These are phyloP conservation scores for Hirudinaria manillensis DNA, from an alignment of 2,888 invertebrate species.

Conservation along the genomic window DNA sequence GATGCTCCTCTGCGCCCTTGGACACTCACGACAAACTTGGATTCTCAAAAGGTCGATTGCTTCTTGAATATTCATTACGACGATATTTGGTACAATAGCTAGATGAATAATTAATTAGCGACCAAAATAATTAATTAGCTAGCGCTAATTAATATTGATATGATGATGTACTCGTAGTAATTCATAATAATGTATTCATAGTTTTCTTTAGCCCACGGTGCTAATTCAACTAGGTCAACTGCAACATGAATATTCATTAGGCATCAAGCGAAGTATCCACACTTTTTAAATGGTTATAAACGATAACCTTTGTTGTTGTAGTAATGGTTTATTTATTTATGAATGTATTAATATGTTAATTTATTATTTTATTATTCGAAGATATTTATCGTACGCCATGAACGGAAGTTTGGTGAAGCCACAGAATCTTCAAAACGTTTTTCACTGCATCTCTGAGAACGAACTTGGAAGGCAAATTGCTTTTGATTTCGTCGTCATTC, in stretches of 20 bases:
- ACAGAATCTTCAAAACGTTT: constrained; percentile 50
- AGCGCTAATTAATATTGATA: too few relatives aligned
- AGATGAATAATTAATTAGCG: too few relatives aligned
- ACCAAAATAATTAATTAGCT: too few relatives aligned
- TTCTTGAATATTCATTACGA: not conserved
- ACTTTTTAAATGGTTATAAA: too few relatives aligned
- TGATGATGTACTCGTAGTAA: too few relatives aligned
- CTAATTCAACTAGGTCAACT: too few relatives aligned
- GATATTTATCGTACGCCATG: constrained; percentile 50
- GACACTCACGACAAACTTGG: constrained; percentile 50
- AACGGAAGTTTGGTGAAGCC: constrained; percentile 47
- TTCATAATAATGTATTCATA: too few relatives aligned
- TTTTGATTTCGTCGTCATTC: constrained; percentile 48
- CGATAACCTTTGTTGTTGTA: not conserved
- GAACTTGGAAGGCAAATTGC: constrained; percentile 49
- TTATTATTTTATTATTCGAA: constrained; percentile 33
- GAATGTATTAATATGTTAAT: not conserved
- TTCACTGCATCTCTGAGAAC: constrained; percentile 48
- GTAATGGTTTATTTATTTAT: not conserved
- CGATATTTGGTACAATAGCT: too few relatives aligned
- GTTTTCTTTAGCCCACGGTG: too few relatives aligned
- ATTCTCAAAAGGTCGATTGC: constrained; percentile 49
- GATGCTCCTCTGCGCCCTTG: constrained; percentile 50
- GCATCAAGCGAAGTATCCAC: too few relatives aligned
- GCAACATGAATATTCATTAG: not conserved